These are phyloP conservation scores for Ornithoptera priamus DNA, from an alignment of 2,888 invertebrate species.

Conservation along the genomic window DNA sequence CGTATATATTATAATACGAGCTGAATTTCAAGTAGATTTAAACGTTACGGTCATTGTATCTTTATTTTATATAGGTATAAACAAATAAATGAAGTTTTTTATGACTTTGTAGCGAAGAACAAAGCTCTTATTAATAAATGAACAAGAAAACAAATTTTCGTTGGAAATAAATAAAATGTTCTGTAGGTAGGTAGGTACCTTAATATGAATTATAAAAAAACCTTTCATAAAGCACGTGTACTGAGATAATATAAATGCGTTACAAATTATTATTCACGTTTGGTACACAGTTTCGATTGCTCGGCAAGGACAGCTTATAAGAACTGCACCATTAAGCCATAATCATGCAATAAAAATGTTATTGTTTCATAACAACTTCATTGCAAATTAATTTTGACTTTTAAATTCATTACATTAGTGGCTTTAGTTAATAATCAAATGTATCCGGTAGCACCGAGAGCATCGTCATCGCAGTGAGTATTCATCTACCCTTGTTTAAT, in stretches of 20 bases:
- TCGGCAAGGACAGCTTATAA: conserved; percentile 13
- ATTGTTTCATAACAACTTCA: conserved; percentile 25
- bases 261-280: conserved; percentile 14
- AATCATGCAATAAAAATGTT: conserved; percentile 15
- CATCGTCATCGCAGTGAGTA: conserved; percentile 27
- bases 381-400: conserved; percentile 18
- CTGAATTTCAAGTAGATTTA: not conserved
- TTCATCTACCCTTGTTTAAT: conserved; percentile 24
- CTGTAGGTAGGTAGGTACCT: not conserved
- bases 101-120: too few species aligned
- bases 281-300: conserved; percentile 12
- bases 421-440: conserved; percentile 18
- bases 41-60: too few species aligned
- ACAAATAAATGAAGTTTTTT: too few species aligned
- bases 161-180: not conserved
- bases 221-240: conserved; percentile 21
- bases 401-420: conserved; percentile 2
- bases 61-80: too few species aligned
- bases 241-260: conserved; percentile 3
- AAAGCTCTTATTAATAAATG: too few species aligned
- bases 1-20: not conserved
- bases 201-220: conserved; percentile 2
- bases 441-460: conserved; percentile 14
- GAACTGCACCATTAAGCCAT: conserved; percentile 14
- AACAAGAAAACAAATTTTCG: too few species aligned